Base-by-base conservation (phyloP, 2,113 vertebrate genomes). In the Carollia perspicillata region DNA sequence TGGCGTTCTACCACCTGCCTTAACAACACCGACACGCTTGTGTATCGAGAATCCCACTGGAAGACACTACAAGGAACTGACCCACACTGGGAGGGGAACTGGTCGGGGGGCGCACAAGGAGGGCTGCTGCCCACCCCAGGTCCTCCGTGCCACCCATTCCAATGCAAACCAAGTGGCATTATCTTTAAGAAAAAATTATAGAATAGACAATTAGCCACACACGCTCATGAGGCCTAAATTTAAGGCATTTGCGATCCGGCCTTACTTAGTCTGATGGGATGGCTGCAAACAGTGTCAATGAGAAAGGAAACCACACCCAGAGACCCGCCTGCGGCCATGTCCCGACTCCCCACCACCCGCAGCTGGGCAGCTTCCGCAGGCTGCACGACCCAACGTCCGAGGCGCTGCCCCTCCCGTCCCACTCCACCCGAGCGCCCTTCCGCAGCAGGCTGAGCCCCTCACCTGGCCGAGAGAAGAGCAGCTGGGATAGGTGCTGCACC, bases 391-490 rank as follows among this genome's bases (percentile, higher is more conserved):
- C 33, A 51, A 8, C 0, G 9, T 35, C 77, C 71, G 33, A 18
- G 8, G 63, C 80, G 17, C 84, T 53, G 66, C 4, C 12, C 28
- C 84, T 84, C 49, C 3, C 35, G 40, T 26, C 51, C 55, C 22
- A 60, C 18, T 90, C 23, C 10, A 4, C 40, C 30, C 13, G 11
- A 23, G 71, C 0, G 6, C 12, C 35, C 72, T 77, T 78, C 89
- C 42, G 35, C 37, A 84, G 9, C 26, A 86, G 16, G 33, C 44
- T 30, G 8, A 63, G 47, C 65, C 18, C 33, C 87, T 98, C 91
- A 99, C 99, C 99, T 97, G 97, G 90, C 68, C 98, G 98, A 81
- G 99, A 98, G 94, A 99, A 99, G 37, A 99, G 97, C 47, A 99
- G 97, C 0, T 97, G 0, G 99, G 99, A 99, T 81, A 99, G 98